A percentile compares a stretch with the other conserved stretches of the same genome.
Conservation (phyloP, 2,797 vertebrate species). For the Luscinia luscinia region DNA sequence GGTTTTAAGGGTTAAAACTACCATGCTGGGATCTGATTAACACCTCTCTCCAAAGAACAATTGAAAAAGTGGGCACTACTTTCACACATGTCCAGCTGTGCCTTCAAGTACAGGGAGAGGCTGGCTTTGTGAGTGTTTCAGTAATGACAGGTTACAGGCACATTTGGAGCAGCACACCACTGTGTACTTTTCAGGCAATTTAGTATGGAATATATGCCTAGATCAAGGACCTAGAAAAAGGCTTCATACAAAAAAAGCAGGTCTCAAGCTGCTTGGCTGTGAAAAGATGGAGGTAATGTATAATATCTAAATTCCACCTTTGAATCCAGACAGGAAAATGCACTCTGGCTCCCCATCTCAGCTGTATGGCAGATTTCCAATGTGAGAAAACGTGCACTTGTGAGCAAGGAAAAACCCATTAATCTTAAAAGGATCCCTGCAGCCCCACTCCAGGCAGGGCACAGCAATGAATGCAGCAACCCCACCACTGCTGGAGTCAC, state of each 20-base stretch:
- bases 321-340: neutral
- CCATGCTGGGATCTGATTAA: neutral
- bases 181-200: neutral
- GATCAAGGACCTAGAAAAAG: neutral
- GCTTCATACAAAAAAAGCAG: neutral
- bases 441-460: neutral
- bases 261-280: neutral
- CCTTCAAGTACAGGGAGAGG: neutral
- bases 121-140: neutral
- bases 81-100: neutral
- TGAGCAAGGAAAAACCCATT: neutral
- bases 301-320: neutral
- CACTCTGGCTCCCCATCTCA: neutral
- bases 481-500: neutral
- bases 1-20: neutral
- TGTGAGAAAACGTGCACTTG: accelerated
- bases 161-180: neutral
- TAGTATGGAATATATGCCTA: neutral
- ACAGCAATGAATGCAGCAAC: neutral
- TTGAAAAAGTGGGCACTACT: neutral
- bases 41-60: neutral
- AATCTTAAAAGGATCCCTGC: neutral
- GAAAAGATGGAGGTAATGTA: neutral
- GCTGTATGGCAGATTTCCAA: neutral
- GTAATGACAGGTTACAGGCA: neutral